These are phyloP conservation scores for Galeopsomyia nigrocyanea DNA, from an alignment of 2,888 invertebrate species.

Conservation along the genomic window DNA sequence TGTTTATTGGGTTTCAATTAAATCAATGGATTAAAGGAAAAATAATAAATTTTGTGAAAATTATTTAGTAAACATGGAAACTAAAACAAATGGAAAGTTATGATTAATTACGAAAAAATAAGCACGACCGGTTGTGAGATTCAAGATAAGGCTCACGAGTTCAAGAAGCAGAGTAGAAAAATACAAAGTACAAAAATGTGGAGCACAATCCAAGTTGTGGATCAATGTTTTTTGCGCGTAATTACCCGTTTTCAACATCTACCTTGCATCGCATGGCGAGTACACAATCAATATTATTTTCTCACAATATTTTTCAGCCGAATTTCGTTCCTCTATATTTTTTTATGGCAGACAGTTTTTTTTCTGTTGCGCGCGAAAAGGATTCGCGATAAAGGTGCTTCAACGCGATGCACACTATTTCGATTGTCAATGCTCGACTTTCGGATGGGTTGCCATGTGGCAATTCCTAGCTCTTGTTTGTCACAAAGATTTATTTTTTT, in stretches of 20 bases:
- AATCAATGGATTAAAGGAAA: too few species aligned
- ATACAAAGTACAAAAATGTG: conserved; percentile 62
- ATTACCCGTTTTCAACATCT: background rate
- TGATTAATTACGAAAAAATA: too few species aligned
- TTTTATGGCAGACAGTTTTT: background rate
- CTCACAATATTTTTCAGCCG: conserved; percentile 18
- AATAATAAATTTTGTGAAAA: too few species aligned
- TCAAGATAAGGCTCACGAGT: too few species aligned
- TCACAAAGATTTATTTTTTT: background rate
- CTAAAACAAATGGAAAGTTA: too few species aligned
- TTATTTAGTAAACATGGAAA: too few species aligned
- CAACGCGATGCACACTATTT: conserved; percentile 58
- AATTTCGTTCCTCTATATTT: background rate
- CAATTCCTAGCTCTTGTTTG: conserved; percentile 10
- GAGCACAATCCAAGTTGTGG: conserved; percentile 52
- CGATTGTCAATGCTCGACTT: conserved; percentile 69
- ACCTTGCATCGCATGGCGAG: conserved; percentile 42
- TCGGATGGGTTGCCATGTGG: conserved; percentile 51
- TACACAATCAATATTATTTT: conserved; percentile 52
- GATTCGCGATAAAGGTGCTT: conserved; percentile 5
- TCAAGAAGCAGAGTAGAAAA: conserved; percentile 63
- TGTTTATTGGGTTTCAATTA: too few species aligned
- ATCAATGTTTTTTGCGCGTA: conserved; percentile 51
- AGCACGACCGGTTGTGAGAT: too few species aligned
- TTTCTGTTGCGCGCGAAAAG: background rate